phyloP scores from a whole-genome alignment of 2,888 invertebrate species.

The Sinodicranocentrus sp. region DNA sequence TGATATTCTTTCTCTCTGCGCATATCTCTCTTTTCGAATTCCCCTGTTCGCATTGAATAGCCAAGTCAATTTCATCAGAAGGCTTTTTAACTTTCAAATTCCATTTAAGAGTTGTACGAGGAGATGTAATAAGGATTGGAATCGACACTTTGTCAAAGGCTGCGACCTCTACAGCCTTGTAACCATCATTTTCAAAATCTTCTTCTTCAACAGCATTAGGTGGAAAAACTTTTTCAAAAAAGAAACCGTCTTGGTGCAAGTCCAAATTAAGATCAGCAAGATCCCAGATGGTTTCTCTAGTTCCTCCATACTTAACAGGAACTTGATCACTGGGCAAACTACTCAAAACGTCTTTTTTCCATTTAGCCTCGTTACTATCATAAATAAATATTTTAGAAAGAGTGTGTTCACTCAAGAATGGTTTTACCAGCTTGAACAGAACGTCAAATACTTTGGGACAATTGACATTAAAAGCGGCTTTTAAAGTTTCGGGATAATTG shows the following conservation, averaged over 20 bases:
- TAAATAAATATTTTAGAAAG: slow-evolving; percentile 64
- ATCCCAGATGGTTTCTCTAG: slow-evolving; percentile 16
- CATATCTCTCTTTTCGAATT: slow-evolving; percentile 4
- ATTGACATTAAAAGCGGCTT: slow-evolving; percentile 61
- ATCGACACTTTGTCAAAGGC: slow-evolving; percentile 34
- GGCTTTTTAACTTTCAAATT: slow-evolving; percentile 20
- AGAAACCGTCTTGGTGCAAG: slow-evolving; percentile 26
- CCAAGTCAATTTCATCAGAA: slow-evolving; percentile 20
- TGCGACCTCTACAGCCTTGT: background rate
- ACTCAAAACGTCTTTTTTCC: slow-evolving; percentile 56
- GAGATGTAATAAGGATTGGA: slow-evolving; percentile 16
- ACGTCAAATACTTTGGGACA: slow-evolving; percentile 68
- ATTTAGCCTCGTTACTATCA: slow-evolving; percentile 50
- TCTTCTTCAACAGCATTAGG: background rate
- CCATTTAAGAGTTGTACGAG: slow-evolving; percentile 22
- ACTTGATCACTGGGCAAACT: slow-evolving; percentile 47
- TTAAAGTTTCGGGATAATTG: slow-evolving; percentile 67
- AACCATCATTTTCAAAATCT: slow-evolving; percentile 15
- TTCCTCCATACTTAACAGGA: slow-evolving; percentile 58
- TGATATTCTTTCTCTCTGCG: background rate
- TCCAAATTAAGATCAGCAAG: slow-evolving; percentile 25
- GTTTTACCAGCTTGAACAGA: slow-evolving; percentile 64
- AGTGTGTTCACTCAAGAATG: slow-evolving; percentile 61
- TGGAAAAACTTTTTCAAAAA: slow-evolving; percentile 32
- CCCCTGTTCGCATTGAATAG: slow-evolving; percentile 21